Evolutionary conservation across 2,888 invertebrate genomes (phyloP), one percentile per base, ranked within the genome.

Genomic region (Galerucella pusilla): DNA sequence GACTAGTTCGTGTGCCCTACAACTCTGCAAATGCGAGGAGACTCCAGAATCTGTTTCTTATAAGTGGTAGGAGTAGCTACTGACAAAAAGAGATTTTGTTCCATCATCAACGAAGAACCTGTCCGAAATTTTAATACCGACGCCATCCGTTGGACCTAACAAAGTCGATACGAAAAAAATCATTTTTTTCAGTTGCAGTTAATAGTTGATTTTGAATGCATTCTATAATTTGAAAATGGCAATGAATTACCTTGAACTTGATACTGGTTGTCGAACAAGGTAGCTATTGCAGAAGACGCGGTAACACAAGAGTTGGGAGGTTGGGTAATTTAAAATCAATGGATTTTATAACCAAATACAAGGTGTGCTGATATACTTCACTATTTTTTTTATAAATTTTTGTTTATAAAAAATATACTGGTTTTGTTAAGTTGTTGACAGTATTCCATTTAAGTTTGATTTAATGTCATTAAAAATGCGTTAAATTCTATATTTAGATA

Each of bases 221-320:
- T 63, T 68, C 66, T 72, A 71, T 75, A 73, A 75, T 78, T 75
- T 77, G 68, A 71, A 78, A 86, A 85, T 82, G 85, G 81, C 85
- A 84, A 83, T 79, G 85, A 84, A 83, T 84, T 77, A 75, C 86
- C 86, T 86, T 86, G 86, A 86, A 86, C 85, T 85, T 84, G 83
- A 78, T 71, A 60, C 49, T 73, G 63, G 66, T 28, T 35, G 61
- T 65, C 60, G 65, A 28, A 68, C 59, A 68, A 49, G 63, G 63
- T 64, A 63, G 35, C 61, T 63, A 63, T 63, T 63, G 64, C 64
- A 42, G 64, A 65, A 16, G n/a, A 42, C 16, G 64, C 63, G 52
- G 16, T 52, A 63, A 20, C 64, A 46, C 28, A 42, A 25, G 59
- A 60, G 57, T 45, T 14, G 52, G 52, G 49, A 61, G 46, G 69